Evolutionary conservation across 2,888 invertebrate genomes (phyloP).

Genomic region (Thyatira batis): DNA sequence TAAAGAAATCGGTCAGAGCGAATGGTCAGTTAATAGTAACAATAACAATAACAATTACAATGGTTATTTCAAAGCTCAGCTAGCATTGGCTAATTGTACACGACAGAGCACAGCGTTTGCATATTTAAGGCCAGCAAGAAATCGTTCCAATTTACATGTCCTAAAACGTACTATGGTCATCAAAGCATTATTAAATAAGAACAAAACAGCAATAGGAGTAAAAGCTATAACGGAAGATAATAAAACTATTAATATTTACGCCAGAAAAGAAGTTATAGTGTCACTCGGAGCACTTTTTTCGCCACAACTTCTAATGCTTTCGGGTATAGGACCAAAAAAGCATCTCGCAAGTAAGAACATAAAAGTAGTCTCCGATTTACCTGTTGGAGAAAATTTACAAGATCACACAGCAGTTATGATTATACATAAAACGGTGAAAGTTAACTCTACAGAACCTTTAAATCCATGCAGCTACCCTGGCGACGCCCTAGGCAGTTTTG

Average conservation of each 20-base stretch:
- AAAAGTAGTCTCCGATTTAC: neutral
- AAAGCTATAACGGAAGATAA: neutral
- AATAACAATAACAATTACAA: neutral
- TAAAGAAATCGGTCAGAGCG: constrained; percentile 53
- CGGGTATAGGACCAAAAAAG: constrained; percentile 1
- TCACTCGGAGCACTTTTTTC: neutral
- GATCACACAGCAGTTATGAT: neutral
- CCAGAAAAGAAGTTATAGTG: neutral
- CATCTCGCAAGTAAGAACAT: neutral
- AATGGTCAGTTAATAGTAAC: neutral
- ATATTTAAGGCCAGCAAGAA: constrained; percentile 2
- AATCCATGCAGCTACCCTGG: neutral
- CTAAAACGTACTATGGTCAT: neutral
- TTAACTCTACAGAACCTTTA: neutral
- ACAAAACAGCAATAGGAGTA: neutral
- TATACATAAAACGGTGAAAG: neutral
- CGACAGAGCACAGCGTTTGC: neutral
- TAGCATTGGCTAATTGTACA: neutral
- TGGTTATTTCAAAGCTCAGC: neutral
- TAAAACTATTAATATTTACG: neutral
- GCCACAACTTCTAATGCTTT: neutral
- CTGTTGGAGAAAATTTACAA: neutral
- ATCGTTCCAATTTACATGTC: constrained; percentile 14
- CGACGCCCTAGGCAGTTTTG: neutral
- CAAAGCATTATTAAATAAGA: neutral